These are phyloP conservation scores for Thereva unica DNA, from an alignment of 2,888 invertebrate species.

Conservation along the genomic window DNA sequence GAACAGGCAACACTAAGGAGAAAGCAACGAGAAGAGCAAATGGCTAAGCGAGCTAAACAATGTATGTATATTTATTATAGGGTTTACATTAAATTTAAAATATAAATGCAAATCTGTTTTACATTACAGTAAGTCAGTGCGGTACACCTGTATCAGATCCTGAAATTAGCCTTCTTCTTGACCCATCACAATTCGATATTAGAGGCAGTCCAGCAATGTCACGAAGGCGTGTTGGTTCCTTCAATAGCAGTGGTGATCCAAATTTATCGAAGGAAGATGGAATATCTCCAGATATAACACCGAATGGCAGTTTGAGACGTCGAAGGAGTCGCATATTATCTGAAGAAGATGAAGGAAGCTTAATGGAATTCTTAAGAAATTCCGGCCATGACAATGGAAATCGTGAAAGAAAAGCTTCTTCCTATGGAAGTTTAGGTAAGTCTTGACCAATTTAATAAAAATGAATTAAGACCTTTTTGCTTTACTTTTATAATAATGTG, in stretches of 20 bases:
- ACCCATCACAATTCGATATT: conserved; percentile 77
- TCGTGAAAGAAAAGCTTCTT: conserved; percentile 72
- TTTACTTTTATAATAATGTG: too few species aligned
- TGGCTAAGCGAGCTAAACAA: conserved; percentile 66
- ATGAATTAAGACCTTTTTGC: too few species aligned
- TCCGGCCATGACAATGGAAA: conserved; percentile 73
- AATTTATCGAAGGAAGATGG: conserved; percentile 52
- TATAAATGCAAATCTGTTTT: conserved; percentile 3
- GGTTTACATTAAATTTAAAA: conserved; percentile 8
- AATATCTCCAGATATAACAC: conserved; percentile 73
- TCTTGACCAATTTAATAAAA: not conserved
- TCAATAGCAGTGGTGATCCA: conserved; percentile 59
- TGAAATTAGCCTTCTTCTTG: conserved; percentile 74
- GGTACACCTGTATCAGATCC: conserved; percentile 74
- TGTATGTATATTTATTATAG: conserved; percentile 56
- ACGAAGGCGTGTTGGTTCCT: conserved; percentile 70
- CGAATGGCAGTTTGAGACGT: conserved; percentile 83
- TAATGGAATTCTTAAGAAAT: conserved; percentile 83
- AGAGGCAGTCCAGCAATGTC: conserved; percentile 71
- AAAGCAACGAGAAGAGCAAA: conserved; percentile 74
- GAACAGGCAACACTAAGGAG: conserved; percentile 81
- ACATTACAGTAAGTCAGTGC: conserved; percentile 65
- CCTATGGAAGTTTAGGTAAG: conserved; percentile 79
- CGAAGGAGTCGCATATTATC: conserved; percentile 79
- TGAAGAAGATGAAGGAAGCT: conserved; percentile 79